Evolutionary conservation across 1,140 invertebrate genomes (phyloP).

Genomic region (Pogonus chalceus): DNA sequence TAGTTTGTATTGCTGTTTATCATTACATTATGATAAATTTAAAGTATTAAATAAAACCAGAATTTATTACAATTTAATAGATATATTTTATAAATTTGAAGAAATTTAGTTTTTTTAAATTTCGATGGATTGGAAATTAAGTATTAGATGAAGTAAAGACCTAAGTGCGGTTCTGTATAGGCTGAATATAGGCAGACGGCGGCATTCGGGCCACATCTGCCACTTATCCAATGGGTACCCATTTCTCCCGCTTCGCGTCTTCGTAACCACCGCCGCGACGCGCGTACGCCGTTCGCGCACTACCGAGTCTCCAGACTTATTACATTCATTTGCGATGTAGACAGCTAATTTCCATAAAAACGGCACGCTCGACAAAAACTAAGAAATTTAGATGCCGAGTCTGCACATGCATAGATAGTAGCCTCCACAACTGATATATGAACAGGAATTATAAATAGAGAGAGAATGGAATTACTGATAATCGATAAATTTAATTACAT

Average conservation of each 20-base stretch:
- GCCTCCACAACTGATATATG: background rate
- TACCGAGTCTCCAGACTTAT: background rate
- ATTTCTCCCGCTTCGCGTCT: background rate
- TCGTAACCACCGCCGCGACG: background rate
- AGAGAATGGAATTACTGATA: background rate
- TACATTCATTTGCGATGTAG: slow-evolving; percentile 6
- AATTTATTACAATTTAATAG: too few relatives aligned
- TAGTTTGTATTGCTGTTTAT: too few relatives aligned
- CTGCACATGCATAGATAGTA: slow-evolving; percentile 3
- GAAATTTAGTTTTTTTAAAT: too few relatives aligned
- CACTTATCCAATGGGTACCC: background rate
- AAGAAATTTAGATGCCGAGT: slow-evolving; percentile 3
- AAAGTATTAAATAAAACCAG: too few relatives aligned
- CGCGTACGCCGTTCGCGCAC: background rate
- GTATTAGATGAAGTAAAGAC: too few relatives aligned
- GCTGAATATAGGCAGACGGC: too few relatives aligned
- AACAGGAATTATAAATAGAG: background rate
- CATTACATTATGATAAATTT: too few relatives aligned
- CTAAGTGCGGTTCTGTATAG: too few relatives aligned
- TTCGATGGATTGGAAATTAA: too few relatives aligned
- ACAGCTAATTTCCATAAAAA: slow-evolving; percentile 7
- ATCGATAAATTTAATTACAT: background rate
- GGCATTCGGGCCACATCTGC: background rate
- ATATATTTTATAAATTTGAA: too few relatives aligned
- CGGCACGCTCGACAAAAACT: slow-evolving; percentile 1